Base-by-base conservation (phyloP, 2,113 vertebrate species). In the Sander vitreus region DNA sequence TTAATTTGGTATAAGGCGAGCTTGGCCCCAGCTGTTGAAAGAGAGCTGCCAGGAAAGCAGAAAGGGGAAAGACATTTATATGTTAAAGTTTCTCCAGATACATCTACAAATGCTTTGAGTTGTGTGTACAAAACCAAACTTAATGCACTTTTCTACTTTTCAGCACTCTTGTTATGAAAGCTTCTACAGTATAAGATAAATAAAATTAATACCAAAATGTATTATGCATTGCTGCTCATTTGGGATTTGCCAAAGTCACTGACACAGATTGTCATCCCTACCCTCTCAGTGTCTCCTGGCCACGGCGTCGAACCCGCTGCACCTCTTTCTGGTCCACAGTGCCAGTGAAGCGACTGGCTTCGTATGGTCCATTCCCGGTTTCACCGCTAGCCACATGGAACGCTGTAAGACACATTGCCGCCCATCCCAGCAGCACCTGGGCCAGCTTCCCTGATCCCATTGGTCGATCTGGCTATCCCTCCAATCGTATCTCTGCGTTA, bases 221-320 rank as follows among this genome's bases (percentile, higher is more conserved):
- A 23, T 33, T 15, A 6, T 50, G 39, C 39, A 10, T 43, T 43
- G 33, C 25, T 70, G 43, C 51, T 59, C 45, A 18, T 19, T 50
- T 45, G 14, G 14, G 13, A 48, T 68, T 64, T 64, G 21, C 9
- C 72, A 77, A 43, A 68, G 21, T 78, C 23, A 59, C 2, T 27
- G 19, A 36, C 7, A 6, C 36, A 78, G 27, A 39, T n/a, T 59
- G 33, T 86, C 36, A 25, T 80, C 27, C 96, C 18, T 95, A 99
- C 97, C 97, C 97, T 92, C 97, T 96, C 83, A 98, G 89, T 21
- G 96, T 91, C 85, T 96, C 96, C 51, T 96, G 97, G 86, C 97
- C 97, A 68, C 96, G 94, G 69, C 97, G 96, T 51, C 95, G 95
- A 78, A 97, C 96, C 60, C 95, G 93, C 87, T 91, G 95, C 0